Base-by-base conservation (phyloP, 1,140 invertebrate species). In the Spodoptera litura region DNA sequence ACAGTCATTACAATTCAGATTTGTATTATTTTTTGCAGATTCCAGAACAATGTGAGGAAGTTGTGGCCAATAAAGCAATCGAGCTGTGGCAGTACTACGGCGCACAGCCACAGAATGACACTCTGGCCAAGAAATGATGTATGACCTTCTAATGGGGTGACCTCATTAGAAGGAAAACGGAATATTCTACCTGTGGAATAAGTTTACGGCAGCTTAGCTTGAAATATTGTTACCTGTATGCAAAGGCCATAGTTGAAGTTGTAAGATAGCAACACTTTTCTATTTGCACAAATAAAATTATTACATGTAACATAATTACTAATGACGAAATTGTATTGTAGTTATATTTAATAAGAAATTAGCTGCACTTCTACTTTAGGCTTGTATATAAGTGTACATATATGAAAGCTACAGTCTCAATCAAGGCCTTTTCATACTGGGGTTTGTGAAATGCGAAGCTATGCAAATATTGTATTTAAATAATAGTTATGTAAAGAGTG, bases 31-130 rank as follows among this genome's bases (percentile, higher is more conserved):
- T 75, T 76, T 68, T 88, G 88, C 86, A 98, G 97, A 96, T 97
- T 81, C 96, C 96, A 35, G 97, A 97, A 91, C 96, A 97, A 93
- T 96, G 95, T 86, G 95, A 95, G 75, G 97, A 98, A 89, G 95
- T 97, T 9, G 96, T 98, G 79, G 97, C 97, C 3, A 97, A 96
- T 82, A 97, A 97, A 94, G 96, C 97, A 11, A 96, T 98, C 49
- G 97, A 98, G 85, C 93, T 96, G 81, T 97, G 97, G 96, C 96
- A 97, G 85, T 96, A 97, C 78, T 94, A 94, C 59, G 89, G 90
- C 11, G 91, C 91, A 4, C 93, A 94, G 68, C 88, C 89, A n/a
- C 94, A 94, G 68, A 94, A 87, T 53, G 93, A 94, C 52, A 89
- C 88, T 58, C 81, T 93, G 2, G 89, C 87, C 2, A 94, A 94